Evolutionary conservation across 2,797 vertebrate genomes (phyloP).

Genomic region (Schizopygopsis malacanthus): DNA sequence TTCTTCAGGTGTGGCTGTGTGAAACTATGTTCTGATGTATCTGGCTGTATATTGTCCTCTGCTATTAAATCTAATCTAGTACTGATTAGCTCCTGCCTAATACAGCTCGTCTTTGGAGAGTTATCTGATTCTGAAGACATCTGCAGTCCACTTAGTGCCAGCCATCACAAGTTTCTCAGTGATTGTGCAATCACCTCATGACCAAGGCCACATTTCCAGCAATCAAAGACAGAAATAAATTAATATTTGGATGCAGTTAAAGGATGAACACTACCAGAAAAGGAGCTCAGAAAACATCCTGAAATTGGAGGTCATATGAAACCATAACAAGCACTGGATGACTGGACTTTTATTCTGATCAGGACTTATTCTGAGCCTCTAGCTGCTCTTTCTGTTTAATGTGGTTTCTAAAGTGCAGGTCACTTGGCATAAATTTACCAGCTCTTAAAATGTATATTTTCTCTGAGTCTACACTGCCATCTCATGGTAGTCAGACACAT

Average conservation of each 20-base stretch:
- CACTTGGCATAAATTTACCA: background rate
- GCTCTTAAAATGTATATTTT: background rate
- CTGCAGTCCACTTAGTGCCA: slow-evolving; percentile 15
- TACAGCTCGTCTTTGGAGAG: background rate
- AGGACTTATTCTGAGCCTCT: background rate
- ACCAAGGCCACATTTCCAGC: background rate
- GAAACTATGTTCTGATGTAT: slow-evolving; percentile 1
- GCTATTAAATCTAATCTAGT: slow-evolving; percentile 6
- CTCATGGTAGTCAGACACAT: slow-evolving; percentile 66
- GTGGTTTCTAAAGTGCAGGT: slow-evolving; percentile 11
- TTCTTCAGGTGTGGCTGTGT: slow-evolving; percentile 25
- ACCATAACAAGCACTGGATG: background rate
- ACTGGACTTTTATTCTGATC: background rate
- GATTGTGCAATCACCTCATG: slow-evolving; percentile 11
- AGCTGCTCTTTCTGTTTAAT: slow-evolving; percentile 1
- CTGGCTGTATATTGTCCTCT: slow-evolving; percentile 4
- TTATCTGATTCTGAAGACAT: slow-evolving; percentile 4
- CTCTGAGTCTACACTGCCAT: slow-evolving; percentile 71
- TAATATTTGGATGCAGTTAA: background rate
- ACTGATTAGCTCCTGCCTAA: background rate
- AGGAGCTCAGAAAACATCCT: background rate
- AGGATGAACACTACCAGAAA: background rate
- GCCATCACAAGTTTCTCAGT: background rate
- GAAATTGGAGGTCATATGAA: background rate
- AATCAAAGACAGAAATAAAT: background rate